Percentiles rank a stretch among this genome's conserved stretches.
phyloP scores from a whole-genome alignment of 2,113 vertebrate species.

The Aegithalos caudatus region DNA sequence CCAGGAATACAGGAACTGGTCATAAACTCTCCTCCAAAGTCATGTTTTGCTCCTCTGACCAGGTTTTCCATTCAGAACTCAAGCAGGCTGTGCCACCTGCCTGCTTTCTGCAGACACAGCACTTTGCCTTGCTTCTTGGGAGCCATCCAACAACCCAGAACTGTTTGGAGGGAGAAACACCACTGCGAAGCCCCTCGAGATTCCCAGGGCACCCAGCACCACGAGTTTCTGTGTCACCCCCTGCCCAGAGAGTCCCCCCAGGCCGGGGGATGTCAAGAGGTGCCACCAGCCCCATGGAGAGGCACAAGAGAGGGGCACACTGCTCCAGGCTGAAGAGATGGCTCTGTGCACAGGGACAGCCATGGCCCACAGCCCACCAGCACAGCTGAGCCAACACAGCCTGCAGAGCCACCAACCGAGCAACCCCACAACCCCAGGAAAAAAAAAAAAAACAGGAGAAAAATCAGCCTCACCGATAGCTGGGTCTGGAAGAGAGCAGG shows the following conservation, averaged over 20 bases:
- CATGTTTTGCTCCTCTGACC: accelerated
- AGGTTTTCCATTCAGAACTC: background rate
- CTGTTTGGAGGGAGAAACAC: background rate
- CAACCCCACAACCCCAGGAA: background rate
- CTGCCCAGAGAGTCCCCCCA: background rate
- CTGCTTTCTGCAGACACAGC: background rate
- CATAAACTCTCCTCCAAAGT: background rate
- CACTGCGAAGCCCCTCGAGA: accelerated
- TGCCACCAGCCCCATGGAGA: background rate
- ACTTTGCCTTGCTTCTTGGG: background rate
- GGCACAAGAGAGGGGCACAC: accelerated
- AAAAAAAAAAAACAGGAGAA: background rate
- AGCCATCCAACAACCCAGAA: background rate
- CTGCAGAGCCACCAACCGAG: accelerated
- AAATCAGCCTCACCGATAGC: background rate
- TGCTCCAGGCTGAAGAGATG: background rate
- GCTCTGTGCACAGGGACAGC: background rate
- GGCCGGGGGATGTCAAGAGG: accelerated
- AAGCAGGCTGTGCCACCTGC: conserved; percentile 21
- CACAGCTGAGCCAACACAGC: accelerated
- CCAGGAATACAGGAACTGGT: background rate
- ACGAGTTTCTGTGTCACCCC: accelerated
- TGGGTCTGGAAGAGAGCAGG: background rate
- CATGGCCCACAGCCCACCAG: background rate
- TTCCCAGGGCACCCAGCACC: background rate